Percentiles rank a stretch among this genome's conserved stretches.
phyloP scores from a whole-genome alignment of 2,888 invertebrate species.

The Andrena praecox region DNA sequence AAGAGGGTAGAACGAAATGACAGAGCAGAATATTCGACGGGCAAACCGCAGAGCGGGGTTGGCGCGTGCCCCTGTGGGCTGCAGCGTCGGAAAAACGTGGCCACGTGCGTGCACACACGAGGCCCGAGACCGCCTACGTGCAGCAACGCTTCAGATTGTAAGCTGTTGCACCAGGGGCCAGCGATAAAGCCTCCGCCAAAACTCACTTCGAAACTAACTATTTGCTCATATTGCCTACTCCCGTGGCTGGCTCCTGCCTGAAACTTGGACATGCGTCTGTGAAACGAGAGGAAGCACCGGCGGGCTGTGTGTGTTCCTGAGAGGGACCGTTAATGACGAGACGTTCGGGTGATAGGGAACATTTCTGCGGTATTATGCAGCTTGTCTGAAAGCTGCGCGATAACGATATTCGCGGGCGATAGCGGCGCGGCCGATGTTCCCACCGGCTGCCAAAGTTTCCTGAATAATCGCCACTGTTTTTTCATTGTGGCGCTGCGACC shows the following conservation, averaged over 20 bases:
- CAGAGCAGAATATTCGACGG: conserved; percentile 55
- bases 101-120: conserved; percentile 1
- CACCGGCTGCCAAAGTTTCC: not conserved
- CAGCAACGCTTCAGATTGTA: conserved; percentile 58
- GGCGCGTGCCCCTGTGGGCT: conserved; percentile 23
- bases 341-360: conserved; percentile 35
- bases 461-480: not conserved
- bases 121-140: conserved; percentile 24
- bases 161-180: conserved; percentile 62
- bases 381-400: not conserved
- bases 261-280: conserved; percentile 48
- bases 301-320: conserved; percentile 14
- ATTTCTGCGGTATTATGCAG: conserved; percentile 27
- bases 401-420: not conserved
- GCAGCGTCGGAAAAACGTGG: not conserved
- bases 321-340: conserved; percentile 38
- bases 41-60: conserved; percentile 57
- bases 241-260: conserved; percentile 53
- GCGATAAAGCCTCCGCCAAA: conserved; percentile 64
- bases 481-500: not conserved
- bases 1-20: conserved; percentile 47
- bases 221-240: conserved; percentile 64
- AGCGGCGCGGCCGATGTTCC: not conserved
- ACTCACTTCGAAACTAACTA: conserved; percentile 66
- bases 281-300: conserved; percentile 30